phyloP scores from a whole-genome alignment of 2,797 vertebrate species.

The Trematomus bernacchii region DNA sequence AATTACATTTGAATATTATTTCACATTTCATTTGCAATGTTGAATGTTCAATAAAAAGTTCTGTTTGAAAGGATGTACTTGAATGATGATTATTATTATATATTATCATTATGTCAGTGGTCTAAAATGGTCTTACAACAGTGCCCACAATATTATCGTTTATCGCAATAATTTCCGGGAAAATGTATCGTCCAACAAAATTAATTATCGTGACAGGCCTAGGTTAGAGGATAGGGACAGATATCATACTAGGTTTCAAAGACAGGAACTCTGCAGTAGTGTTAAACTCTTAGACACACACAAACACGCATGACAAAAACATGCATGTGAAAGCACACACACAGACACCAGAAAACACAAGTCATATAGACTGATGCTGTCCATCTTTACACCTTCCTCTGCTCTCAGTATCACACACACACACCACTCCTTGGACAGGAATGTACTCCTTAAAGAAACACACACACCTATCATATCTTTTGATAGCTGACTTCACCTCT shows the following conservation, averaged over 20 bases:
- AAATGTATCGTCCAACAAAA: too few species aligned
- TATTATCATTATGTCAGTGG: too few species aligned
- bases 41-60: too few species aligned
- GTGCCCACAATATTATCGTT: too few species aligned
- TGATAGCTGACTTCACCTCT: not conserved
- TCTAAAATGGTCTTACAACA: too few species aligned
- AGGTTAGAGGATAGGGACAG: conserved; percentile 31
- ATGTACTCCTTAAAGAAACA: conserved; percentile 37
- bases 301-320: not conserved
- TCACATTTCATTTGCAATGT: too few species aligned
- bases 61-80: too few species aligned
- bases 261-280: not conserved
- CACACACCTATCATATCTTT: conserved; percentile 1
- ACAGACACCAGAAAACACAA: not conserved
- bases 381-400: not conserved
- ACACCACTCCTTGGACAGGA: conserved; percentile 53
- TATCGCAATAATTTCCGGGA: too few species aligned
- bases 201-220: too few species aligned
- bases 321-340: too few species aligned
- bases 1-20: too few species aligned
- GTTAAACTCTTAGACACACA: not conserved
- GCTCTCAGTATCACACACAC: not conserved
- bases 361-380: not conserved
- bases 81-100: too few species aligned
- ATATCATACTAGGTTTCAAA: conserved; percentile 3